Conservation (phyloP, 2,113 vertebrate genomes). For the Chloebia gouldiae region DNA sequence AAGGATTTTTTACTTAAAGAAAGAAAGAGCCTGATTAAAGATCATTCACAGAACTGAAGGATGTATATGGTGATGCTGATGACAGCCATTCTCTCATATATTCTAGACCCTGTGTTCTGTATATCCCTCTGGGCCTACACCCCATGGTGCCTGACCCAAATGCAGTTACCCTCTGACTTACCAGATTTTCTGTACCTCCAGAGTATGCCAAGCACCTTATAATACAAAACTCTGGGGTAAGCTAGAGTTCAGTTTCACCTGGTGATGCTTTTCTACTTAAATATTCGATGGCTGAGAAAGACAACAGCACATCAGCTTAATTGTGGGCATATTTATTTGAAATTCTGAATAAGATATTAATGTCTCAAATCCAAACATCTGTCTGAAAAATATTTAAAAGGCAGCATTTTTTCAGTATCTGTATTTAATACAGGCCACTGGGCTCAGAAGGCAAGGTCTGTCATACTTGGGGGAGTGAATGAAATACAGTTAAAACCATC, state of each 20-base stretch:
- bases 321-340: neutral
- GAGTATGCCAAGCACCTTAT: neutral
- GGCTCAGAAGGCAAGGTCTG: neutral
- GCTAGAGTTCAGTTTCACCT: neutral
- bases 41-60: neutral
- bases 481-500: neutral
- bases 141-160: neutral
- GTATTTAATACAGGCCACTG: neutral
- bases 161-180: neutral
- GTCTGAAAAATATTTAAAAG: neutral
- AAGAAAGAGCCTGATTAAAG: neutral
- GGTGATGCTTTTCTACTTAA: neutral
- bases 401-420: neutral
- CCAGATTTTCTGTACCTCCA: neutral
- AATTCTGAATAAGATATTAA: neutral
- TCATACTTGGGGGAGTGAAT: neutral
- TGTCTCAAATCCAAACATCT: neutral
- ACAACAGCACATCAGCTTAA: neutral
- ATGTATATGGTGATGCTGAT: neutral
- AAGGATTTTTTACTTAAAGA: neutral
- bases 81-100: neutral
- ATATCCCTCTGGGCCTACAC: accelerated
- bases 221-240: neutral
- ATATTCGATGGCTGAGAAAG: neutral
- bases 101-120: neutral